These are phyloP conservation scores for Pedetes capensis DNA, from an alignment of 2,113 vertebrate genomes.

Conservation along the genomic window DNA sequence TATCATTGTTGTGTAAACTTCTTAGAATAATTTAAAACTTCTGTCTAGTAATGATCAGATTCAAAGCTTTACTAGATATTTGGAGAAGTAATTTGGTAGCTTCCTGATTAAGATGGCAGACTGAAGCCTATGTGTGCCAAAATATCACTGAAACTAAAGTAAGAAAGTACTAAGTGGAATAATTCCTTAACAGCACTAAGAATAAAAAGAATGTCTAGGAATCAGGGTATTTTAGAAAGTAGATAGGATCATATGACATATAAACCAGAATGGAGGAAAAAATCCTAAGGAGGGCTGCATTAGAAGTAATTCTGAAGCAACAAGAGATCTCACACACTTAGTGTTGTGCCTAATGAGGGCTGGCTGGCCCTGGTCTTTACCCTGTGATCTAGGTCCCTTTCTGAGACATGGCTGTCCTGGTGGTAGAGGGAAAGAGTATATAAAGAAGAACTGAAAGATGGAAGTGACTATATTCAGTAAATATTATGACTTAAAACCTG, in stretches of 20 bases:
- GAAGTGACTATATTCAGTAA: neutral
- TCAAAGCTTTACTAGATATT: too few species aligned
- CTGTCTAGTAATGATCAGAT: too few species aligned
- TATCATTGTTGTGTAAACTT: too few species aligned
- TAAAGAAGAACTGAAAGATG: neutral
- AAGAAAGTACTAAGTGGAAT: too few species aligned
- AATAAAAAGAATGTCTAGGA: too few species aligned
- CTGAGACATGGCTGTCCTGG: neutral
- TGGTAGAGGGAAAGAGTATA: neutral
- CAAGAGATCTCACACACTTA: neutral
- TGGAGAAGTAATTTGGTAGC: too few species aligned
- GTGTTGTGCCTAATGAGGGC: neutral
- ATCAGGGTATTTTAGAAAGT: neutral
- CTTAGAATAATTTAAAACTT: too few species aligned
- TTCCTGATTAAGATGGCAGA: too few species aligned
- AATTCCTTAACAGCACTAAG: too few species aligned
- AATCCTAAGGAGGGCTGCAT: neutral
- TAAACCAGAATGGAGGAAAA: neutral
- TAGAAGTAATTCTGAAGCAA: neutral
- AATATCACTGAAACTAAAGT: too few species aligned
- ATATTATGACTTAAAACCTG: neutral
- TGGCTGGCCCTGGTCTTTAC: neutral
- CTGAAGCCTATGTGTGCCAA: too few species aligned
- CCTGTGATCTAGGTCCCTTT: neutral
- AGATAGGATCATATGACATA: neutral